Conservation (phyloP, 2,888 invertebrate species). For the Spisula solida region DNA sequence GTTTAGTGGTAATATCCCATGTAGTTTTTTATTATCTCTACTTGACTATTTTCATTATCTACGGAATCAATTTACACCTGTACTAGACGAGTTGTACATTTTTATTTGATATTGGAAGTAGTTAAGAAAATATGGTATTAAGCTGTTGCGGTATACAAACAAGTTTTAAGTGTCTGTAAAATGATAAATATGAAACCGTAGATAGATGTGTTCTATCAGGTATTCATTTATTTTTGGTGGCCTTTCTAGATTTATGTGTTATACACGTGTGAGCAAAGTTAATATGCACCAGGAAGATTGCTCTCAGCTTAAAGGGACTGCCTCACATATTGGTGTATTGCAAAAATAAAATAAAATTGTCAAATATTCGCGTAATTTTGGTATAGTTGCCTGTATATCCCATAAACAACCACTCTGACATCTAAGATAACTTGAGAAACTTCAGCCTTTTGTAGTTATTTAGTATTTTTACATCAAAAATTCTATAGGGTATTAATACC, state of each 20-base stretch:
- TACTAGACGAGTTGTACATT: neutral
- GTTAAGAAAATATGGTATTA: neutral
- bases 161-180: neutral
- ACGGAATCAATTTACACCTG: neutral
- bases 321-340: no score
- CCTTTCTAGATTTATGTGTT: neutral
- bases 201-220: neutral
- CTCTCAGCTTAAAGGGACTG: no score
- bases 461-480: no score
- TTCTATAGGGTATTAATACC: no score
- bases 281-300: no score
- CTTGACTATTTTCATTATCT: neutral
- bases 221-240: neutral
- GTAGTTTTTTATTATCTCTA: slow-evolving; percentile 4
- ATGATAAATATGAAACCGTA: slow-evolving; percentile 10
- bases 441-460: no score
- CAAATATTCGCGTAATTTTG: no score
- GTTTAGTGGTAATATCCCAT: neutral
- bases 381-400: no score
- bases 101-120: neutral
- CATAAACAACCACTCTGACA: no score
- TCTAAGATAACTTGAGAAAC: no score
- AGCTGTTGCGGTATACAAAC: neutral
- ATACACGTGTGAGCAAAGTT: neutral
- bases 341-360: no score